Base-by-base conservation (phyloP, 1,140 invertebrate genomes). In the Anagrus nilaparvatae region DNA sequence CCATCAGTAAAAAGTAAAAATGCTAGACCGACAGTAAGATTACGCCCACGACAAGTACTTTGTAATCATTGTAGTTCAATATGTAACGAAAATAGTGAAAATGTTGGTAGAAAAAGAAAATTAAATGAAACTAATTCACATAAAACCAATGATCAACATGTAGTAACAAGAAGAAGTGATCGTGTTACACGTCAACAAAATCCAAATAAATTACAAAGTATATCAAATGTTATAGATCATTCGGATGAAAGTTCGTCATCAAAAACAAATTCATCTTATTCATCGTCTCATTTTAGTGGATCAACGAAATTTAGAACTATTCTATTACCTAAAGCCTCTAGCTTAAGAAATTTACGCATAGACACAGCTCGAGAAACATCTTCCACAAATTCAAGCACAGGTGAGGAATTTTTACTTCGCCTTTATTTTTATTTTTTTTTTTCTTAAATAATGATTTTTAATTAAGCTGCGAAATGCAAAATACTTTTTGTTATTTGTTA, bases 51-150 rank as follows among this genome's bases (percentile, higher is more conserved):
- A 19, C 84, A 89, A 62, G 84, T 88, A 3, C 61, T 90, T n/a
- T 90, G 87, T 67, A 87, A 83, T 31, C 87, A 88, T 59, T 90
- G 87, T 57, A 75, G 82, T 59, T 81, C 81, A 29, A 84, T 84
- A 47, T 89, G 85, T 60, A 84, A 84, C 62, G 85, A 88, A 61
- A 86, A 85, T 57, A 84, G 77, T 51, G 81, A 85, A 69, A 85
- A 83, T 61, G 70, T 73, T 51, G 74, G 78, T 40, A 74, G 73
- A 48, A 79, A 81, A 65, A 70, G 76, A 20, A 79, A 76, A 56
- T 48, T 50, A 28, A 59, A 63, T 9, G 43, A 56, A 14, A 20
- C 10, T 28, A n/a, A n/a, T n/a, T 2, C 48, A 27, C 10, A 37
- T 34, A 18, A 36, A 46, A 18, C 39, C 35, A 18, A 17, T 39